These are phyloP conservation scores for Hoplostethus mediterraneus DNA, from an alignment of 2,797 vertebrate genomes.

Conservation along the genomic window DNA sequence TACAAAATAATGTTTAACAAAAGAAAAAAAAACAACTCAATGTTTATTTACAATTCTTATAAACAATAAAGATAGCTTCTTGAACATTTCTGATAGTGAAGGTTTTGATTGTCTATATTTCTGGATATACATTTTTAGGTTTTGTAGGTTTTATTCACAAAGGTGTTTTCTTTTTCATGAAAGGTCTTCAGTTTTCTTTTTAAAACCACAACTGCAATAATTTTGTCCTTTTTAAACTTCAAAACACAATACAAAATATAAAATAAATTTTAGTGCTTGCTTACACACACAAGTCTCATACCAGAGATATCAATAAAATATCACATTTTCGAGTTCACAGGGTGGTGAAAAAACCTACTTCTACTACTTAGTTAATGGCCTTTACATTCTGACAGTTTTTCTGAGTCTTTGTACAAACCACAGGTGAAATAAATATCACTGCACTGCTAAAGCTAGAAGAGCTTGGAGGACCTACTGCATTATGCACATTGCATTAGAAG, in stretches of 20 bases:
- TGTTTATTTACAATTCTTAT: slow-evolving; percentile 99
- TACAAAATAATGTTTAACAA: slow-evolving; percentile 99
- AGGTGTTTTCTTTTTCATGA: slow-evolving; percentile 74
- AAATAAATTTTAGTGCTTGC: slow-evolving; percentile 83
- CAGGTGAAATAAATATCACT: slow-evolving; percentile 92
- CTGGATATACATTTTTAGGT: slow-evolving; percentile 88
- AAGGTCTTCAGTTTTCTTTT: slow-evolving; percentile 70
- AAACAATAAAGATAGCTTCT: slow-evolving; percentile 96
- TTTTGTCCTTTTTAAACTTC: slow-evolving; percentile 74
- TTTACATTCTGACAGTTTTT: slow-evolving; percentile 91
- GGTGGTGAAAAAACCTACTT: slow-evolving; percentile 81
- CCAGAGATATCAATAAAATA: slow-evolving; percentile 83
- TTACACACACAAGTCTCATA: slow-evolving; percentile 80
- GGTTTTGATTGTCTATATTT: slow-evolving; percentile 97
- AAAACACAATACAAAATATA: slow-evolving; percentile 87
- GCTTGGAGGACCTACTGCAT: slow-evolving; percentile 81
- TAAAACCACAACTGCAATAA: slow-evolving; percentile 77
- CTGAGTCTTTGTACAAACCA: slow-evolving; percentile 90
- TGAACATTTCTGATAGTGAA: slow-evolving; percentile 93
- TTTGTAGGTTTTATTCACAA: slow-evolving; percentile 85
- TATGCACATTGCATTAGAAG: slow-evolving; percentile 76
- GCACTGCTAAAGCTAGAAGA: slow-evolving; percentile 86
- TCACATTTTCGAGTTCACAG: slow-evolving; percentile 85
- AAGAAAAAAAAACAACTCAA: slow-evolving; percentile 83
- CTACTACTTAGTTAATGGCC: slow-evolving; percentile 86